Conservation (phyloP, 2,888 invertebrate genomes). For the Morpho deidamia region DNA sequence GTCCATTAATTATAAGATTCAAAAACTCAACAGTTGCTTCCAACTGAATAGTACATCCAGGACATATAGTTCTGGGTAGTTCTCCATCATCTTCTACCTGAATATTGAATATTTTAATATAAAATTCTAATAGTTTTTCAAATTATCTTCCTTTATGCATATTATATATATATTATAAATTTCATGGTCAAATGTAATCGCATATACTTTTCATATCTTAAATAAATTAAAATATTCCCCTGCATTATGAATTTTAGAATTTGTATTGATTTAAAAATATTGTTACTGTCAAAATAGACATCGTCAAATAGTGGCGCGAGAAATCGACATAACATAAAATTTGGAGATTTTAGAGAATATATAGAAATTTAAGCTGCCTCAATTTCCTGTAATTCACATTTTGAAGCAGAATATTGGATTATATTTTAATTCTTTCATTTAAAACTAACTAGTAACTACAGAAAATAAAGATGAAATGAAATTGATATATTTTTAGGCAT, state of each 20-base stretch:
- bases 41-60: conserved; percentile 86
- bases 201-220: no score
- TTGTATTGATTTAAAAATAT: no score
- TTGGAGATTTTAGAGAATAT: neutral
- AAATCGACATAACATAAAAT: conserved; percentile 7
- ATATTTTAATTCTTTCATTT: neutral
- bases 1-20: conserved; percentile 84
- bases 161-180: no score
- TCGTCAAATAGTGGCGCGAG: conserved; percentile 37
- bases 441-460: neutral
- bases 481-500: conserved; percentile 35
- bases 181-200: no score
- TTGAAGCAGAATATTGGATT: neutral
- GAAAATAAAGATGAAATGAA: conserved; percentile 39
- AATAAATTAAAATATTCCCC: no score
- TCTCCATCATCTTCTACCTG: conserved; percentile 84
- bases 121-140: no score
- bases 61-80: conserved; percentile 85
- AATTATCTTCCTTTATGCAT: no score
- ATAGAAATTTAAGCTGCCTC: neutral
- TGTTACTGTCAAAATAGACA: neutral
- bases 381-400: neutral
- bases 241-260: no score
- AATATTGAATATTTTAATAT: neutral
- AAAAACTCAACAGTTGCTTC: conserved; percentile 87